A percentile compares a stretch with the other conserved stretches of the same genome.
phyloP scores from a whole-genome alignment of 2,888 invertebrate genomes.

The Rhaphigaster nebulosa region DNA sequence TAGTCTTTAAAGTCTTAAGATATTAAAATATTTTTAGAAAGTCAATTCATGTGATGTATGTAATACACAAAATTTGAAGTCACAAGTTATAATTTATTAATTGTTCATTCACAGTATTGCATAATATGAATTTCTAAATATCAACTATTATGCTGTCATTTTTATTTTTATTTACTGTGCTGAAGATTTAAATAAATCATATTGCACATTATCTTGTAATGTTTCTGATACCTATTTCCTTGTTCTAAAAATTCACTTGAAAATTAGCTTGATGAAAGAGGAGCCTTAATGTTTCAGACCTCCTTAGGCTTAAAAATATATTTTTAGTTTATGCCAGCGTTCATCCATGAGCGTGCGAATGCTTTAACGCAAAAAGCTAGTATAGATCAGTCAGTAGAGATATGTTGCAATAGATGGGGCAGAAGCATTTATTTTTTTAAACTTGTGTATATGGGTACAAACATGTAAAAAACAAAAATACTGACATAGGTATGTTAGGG shows the following conservation, averaged over 20 bases:
- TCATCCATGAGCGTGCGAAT: too few species aligned
- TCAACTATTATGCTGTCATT: not conserved
- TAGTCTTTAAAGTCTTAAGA: conserved; percentile 18
- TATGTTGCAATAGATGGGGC: too few species aligned
- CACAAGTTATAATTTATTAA: conserved; percentile 29
- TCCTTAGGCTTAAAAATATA: not conserved
- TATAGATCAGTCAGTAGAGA: too few species aligned
- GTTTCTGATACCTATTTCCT: not conserved
- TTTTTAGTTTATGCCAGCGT: not conserved
- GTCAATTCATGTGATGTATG: conserved; percentile 25
- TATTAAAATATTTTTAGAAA: conserved; percentile 41
- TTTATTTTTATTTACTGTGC: conserved; percentile 47
- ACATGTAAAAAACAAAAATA: too few species aligned
- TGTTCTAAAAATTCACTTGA: not conserved
- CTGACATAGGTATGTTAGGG: too few species aligned
- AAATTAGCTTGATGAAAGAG: not conserved
- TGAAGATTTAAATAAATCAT: conserved; percentile 49
- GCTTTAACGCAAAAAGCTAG: too few species aligned
- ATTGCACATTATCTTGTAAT: not conserved
- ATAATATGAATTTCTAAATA: conserved; percentile 11
- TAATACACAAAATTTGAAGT: conserved; percentile 2
- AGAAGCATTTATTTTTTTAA: too few species aligned
- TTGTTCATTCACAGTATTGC: not conserved
- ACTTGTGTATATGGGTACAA: too few species aligned
- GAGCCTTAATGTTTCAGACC: not conserved